Evolutionary conservation across 2,797 vertebrate genomes (phyloP).

Genomic region (Lophotriccus pileatus): DNA sequence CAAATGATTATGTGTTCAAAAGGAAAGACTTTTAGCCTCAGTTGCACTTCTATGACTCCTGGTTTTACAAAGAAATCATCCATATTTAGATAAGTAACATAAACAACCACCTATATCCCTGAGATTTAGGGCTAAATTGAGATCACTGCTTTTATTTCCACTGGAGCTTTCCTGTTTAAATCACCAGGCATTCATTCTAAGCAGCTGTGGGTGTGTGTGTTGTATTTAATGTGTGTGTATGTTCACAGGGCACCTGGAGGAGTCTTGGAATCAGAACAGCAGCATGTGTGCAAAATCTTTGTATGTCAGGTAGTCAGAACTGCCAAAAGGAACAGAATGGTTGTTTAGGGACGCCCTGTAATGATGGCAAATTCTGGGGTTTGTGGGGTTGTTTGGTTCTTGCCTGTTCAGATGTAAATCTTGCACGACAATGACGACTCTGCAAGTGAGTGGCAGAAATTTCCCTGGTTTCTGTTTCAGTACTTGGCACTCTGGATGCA

Average conservation of each 20-base stretch:
- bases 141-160: not conserved
- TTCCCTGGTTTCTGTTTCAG: not conserved
- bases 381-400: not conserved
- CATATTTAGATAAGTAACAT: not conserved
- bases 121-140: not conserved
- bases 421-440: not conserved
- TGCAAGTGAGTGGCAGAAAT: not conserved
- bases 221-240: not conserved
- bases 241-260: not conserved
- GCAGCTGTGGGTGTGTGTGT: not conserved
- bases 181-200: not conserved
- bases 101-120: not conserved
- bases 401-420: not conserved
- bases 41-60: not conserved
- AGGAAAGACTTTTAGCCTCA: not conserved
- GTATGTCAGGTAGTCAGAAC: not conserved
- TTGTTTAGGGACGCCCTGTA: not conserved
- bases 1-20: not conserved
- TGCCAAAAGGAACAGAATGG: not conserved
- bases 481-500: not conserved
- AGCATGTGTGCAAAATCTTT: not conserved
- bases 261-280: not conserved
- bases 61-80: not conserved
- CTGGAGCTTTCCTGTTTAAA: not conserved
- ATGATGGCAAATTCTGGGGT: not conserved